Conservation (phyloP, 2,797 vertebrate species). For the Microcaecilia unicolor region DNA sequence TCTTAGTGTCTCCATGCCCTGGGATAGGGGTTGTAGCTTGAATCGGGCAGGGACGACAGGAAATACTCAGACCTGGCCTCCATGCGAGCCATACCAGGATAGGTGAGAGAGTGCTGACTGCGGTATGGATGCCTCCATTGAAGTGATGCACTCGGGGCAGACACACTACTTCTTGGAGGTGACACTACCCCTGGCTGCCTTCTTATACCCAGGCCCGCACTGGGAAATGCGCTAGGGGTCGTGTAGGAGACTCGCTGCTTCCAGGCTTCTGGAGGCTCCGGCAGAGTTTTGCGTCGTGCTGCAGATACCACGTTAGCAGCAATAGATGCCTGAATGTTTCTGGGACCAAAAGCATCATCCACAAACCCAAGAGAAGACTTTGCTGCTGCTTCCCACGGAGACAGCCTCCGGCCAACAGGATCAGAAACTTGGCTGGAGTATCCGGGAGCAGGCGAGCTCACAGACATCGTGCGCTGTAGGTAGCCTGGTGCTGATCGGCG, state of each 20-base stretch:
- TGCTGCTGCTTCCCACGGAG: slow-evolving; percentile 87
- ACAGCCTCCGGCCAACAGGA: slow-evolving; percentile 56
- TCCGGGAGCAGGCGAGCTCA: slow-evolving; percentile 41
- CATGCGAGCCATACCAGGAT: slow-evolving; percentile 39
- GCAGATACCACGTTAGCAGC: slow-evolving; percentile 70
- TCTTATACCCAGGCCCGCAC: slow-evolving; percentile 7
- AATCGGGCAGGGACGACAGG: slow-evolving; percentile 41
- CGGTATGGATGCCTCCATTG: slow-evolving; percentile 57
- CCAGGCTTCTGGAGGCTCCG: slow-evolving; percentile 68
- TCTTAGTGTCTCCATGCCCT: slow-evolving; percentile 63
- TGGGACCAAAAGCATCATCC: slow-evolving; percentile 77
- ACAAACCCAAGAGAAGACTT: slow-evolving; percentile 78
- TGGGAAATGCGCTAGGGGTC: slow-evolving; percentile 4
- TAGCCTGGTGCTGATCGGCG: slow-evolving; percentile 43
- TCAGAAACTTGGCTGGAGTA: slow-evolving; percentile 40
- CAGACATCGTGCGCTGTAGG: slow-evolving; percentile 39
- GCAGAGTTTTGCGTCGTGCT: slow-evolving; percentile 74
- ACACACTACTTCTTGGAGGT: slow-evolving; percentile 35
- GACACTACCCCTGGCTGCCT: slow-evolving; percentile 22
- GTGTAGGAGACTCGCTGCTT: slow-evolving; percentile 56
- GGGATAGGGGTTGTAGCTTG: slow-evolving; percentile 62
- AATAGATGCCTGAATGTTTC: slow-evolving; percentile 71
- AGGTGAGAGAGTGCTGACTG: slow-evolving; percentile 54
- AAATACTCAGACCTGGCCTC: slow-evolving; percentile 56
- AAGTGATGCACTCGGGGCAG: slow-evolving; percentile 42